Percentiles rank a stretch among this genome's conserved stretches.
These are phyloP conservation scores for Odontocolon sp. DNA, from an alignment of 2,888 invertebrate genomes.

Conservation along the genomic window DNA sequence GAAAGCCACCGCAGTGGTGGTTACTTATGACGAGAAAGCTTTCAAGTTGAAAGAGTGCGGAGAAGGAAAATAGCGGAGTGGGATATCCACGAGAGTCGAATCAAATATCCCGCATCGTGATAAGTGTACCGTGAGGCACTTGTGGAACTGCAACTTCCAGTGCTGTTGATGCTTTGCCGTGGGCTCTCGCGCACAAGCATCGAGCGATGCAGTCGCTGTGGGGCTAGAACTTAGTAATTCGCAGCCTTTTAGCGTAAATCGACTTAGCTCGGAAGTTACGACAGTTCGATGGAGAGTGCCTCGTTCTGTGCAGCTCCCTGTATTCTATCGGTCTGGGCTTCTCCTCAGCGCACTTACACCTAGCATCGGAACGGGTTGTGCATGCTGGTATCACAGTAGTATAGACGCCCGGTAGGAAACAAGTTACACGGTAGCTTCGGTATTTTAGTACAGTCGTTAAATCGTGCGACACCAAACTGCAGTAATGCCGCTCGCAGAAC, in stretches of 20 bases:
- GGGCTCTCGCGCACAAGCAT: slow-evolving; percentile 35
- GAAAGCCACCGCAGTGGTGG: slow-evolving; percentile 8
- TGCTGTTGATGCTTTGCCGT: slow-evolving; percentile 27
- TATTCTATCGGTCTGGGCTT: slow-evolving; percentile 21
- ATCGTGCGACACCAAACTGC: slow-evolving; percentile 58
- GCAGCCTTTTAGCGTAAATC: slow-evolving; percentile 61
- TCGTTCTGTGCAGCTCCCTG: slow-evolving; percentile 40
- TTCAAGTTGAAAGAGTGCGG: slow-evolving; percentile 44
- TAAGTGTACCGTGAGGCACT: slow-evolving; percentile 32
- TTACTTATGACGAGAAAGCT: slow-evolving; percentile 56
- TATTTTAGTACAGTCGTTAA: slow-evolving; percentile 63
- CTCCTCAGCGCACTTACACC: slow-evolving; percentile 35
- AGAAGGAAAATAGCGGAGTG: slow-evolving; percentile 29
- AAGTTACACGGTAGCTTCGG: slow-evolving; percentile 63
- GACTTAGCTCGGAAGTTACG: slow-evolving; percentile 61
- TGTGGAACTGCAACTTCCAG: slow-evolving; percentile 15
- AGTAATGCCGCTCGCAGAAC: slow-evolving; percentile 32
- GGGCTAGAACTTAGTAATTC: slow-evolving; percentile 60
- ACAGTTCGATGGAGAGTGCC: slow-evolving; percentile 59
- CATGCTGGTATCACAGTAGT: slow-evolving; percentile 30
- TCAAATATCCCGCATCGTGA: slow-evolving; percentile 43
- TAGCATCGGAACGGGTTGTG: slow-evolving; percentile 5
- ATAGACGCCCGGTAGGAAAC: slow-evolving; percentile 51
- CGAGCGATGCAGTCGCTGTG: slow-evolving; percentile 40
- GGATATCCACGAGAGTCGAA: slow-evolving; percentile 50